These are phyloP conservation scores for Sebastes flavidus DNA, from an alignment of 2,797 vertebrate genomes.

Conservation along the genomic window DNA sequence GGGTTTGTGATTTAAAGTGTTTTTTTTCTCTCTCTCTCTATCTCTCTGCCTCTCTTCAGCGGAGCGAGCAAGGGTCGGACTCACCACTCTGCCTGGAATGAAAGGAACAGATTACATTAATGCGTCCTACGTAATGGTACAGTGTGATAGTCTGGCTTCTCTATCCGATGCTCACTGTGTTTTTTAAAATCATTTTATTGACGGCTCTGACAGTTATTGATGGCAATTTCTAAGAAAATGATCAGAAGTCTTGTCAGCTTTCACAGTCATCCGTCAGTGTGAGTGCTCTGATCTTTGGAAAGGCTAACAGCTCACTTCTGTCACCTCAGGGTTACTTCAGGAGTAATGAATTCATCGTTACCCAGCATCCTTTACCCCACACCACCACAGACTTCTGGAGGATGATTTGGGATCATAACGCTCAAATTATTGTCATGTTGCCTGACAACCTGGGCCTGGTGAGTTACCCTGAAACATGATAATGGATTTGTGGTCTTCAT, in stretches of 20 bases:
- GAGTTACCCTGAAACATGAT: conserved; percentile 55
- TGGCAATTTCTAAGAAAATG: background rate
- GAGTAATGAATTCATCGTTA: conserved; percentile 99
- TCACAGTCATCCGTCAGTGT: background rate
- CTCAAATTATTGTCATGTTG: conserved; percentile 99
- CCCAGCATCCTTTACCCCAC: conserved; percentile 98
- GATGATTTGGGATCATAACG: conserved; percentile 99
- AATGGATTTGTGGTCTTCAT: background rate
- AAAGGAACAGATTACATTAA: conserved; percentile 99
- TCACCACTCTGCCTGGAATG: conserved; percentile 95
- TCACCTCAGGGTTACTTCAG: conserved; percentile 93
- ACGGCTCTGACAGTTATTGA: background rate
- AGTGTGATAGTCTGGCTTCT: conserved; percentile 16
- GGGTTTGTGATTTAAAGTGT: conserved; percentile 55
- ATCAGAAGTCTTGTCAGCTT: background rate
- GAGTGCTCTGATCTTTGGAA: background rate
- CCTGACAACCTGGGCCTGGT: conserved; percentile 98
- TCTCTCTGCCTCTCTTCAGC: conserved; percentile 79
- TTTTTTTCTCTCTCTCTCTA: background rate
- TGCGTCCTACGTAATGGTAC: conserved; percentile 99
- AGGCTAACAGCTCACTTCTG: conserved; percentile 54
- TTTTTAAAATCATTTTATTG: background rate
- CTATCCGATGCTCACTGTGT: background rate
- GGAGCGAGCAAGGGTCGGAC: conserved; percentile 95
- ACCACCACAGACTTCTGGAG: conserved; percentile 99